phyloP scores from a whole-genome alignment of 2,113 vertebrate genomes.

The Cygnus atratus region DNA sequence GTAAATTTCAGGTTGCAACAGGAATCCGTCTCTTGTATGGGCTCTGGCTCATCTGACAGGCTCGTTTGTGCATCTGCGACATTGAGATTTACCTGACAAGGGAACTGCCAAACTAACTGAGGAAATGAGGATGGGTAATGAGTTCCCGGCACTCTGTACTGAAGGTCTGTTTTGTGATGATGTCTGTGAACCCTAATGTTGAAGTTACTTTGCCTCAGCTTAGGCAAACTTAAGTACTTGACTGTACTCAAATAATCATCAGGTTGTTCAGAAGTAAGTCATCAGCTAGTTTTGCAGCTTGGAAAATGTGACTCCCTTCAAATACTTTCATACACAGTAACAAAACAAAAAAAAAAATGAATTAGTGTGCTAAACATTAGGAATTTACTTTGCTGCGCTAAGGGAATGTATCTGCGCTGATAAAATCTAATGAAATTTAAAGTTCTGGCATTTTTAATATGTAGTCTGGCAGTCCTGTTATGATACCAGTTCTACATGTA shows the following conservation, averaged over 20 bases:
- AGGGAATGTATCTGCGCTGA: neutral
- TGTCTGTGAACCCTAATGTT: neutral
- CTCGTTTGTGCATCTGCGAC: neutral
- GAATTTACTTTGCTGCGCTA: neutral
- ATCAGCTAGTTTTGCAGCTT: neutral
- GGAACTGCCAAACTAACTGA: neutral
- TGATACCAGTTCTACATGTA: neutral
- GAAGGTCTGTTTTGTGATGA: neutral
- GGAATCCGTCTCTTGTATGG: neutral
- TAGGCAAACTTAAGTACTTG: neutral
- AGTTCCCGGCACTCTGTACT: neutral
- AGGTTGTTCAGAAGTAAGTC: neutral
- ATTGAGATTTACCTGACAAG: neutral
- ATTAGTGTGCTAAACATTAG: neutral
- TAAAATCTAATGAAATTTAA: neutral
- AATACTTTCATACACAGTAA: neutral
- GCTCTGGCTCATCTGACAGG: neutral
- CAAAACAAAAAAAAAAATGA: too few species aligned
- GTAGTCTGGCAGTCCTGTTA: neutral
- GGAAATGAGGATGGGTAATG: too few species aligned
- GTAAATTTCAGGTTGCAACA: neutral
- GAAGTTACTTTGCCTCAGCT: neutral
- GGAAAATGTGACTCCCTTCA: neutral
- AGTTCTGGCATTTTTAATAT: neutral
- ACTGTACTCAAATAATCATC: neutral